Conservation (phyloP, 2,888 invertebrate species). For the Standfussiana lucernea region DNA sequence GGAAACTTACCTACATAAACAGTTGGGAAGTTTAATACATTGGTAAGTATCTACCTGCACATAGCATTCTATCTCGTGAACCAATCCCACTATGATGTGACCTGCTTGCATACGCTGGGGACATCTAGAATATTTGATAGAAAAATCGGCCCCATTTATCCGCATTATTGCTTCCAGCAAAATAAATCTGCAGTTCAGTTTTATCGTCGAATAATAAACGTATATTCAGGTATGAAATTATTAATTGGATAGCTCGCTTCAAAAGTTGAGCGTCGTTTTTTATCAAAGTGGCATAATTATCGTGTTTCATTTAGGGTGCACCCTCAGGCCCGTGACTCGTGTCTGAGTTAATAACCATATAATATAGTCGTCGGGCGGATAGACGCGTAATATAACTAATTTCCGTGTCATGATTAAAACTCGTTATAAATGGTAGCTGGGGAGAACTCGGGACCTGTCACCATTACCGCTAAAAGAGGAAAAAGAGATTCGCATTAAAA, state of each 20-base stretch:
- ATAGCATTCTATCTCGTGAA: not conserved
- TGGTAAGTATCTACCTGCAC: slow-evolving; percentile 3
- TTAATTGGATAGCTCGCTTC: slow-evolving; percentile 63
- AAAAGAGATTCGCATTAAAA: slow-evolving; percentile 78
- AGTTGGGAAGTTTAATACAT: not conserved
- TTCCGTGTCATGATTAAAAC: slow-evolving; percentile 84
- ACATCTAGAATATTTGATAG: slow-evolving; percentile 75
- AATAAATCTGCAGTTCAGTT: slow-evolving; percentile 45
- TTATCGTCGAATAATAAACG: slow-evolving; percentile 47
- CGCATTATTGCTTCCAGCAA: slow-evolving; percentile 57
- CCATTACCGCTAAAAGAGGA: slow-evolving; percentile 82
- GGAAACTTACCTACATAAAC: not conserved
- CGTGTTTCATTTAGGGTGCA: slow-evolving; percentile 68
- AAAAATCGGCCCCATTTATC: slow-evolving; percentile 79
- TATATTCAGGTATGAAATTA: slow-evolving; percentile 57
- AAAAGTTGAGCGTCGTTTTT: slow-evolving; percentile 61
- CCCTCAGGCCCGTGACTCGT: slow-evolving; percentile 69
- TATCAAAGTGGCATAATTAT: slow-evolving; percentile 64
- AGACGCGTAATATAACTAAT: slow-evolving; percentile 82
- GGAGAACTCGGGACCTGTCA: slow-evolving; percentile 78
- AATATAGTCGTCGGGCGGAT: slow-evolving; percentile 76
- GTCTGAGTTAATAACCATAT: slow-evolving; percentile 79
- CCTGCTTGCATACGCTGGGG: slow-evolving; percentile 25
- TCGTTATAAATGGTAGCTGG: slow-evolving; percentile 82
- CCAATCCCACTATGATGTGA: slow-evolving; percentile 2